These are phyloP conservation scores for Emydoidea blandingii DNA, from an alignment of 2,797 vertebrate genomes.

Conservation along the genomic window DNA sequence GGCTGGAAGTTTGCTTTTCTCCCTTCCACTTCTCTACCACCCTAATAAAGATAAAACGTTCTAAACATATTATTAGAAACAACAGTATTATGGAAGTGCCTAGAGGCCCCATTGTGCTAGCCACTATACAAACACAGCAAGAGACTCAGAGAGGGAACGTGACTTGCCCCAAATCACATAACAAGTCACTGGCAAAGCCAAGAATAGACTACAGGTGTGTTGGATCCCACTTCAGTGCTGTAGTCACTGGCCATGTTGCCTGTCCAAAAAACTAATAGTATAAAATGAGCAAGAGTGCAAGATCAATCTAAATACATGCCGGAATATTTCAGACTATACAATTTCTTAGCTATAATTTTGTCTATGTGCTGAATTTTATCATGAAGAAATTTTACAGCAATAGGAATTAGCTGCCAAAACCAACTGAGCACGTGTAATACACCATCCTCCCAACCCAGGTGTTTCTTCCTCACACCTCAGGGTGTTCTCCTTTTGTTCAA, in stretches of 20 bases:
- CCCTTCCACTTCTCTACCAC: neutral
- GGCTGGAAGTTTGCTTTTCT: neutral
- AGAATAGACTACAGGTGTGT: neutral
- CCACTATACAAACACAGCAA: neutral
- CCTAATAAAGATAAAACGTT: neutral
- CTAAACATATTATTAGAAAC: neutral
- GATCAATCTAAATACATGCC: neutral
- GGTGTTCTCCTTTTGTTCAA: neutral
- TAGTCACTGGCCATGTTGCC: neutral
- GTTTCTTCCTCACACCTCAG: neutral
- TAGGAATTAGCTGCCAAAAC: neutral
- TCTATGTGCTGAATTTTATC: neutral
- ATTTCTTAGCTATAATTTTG: neutral
- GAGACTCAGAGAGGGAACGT: neutral
- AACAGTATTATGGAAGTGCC: neutral
- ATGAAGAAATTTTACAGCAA: neutral
- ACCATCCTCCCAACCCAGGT: neutral
- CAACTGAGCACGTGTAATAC: neutral
- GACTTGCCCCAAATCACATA: neutral
- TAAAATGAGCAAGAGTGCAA: neutral
- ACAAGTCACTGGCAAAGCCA: neutral
- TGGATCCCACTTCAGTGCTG: neutral
- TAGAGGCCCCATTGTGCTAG: neutral
- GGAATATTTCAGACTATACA: neutral
- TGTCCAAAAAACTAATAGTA: neutral